Evolutionary conservation across 2,113 vertebrate species (phyloP).

Genomic region (Cynocephalus volans): DNA sequence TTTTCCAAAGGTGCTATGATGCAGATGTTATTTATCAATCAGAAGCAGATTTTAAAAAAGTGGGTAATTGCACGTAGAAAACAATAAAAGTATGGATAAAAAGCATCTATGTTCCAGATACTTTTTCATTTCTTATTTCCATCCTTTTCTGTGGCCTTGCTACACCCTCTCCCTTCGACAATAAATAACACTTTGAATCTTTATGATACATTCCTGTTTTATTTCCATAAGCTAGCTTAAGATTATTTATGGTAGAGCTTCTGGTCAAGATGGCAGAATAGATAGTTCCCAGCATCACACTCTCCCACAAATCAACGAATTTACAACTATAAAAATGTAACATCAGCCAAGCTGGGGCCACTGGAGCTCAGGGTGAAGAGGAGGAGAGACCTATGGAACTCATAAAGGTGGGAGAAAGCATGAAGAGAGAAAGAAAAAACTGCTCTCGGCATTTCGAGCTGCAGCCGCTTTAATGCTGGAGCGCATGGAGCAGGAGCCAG

Average conservation of each 20-base stretch:
- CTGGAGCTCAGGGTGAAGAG: no score
- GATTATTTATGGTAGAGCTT: not conserved
- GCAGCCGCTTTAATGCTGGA: no score
- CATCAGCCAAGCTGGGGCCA: no score
- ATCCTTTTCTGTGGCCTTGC: not conserved
- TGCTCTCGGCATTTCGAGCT: no score
- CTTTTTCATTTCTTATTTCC: not conserved
- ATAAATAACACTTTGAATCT: not conserved
- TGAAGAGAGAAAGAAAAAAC: no score
- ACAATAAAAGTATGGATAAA: not conserved
- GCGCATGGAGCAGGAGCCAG: no score
- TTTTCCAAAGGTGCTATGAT: not conserved
- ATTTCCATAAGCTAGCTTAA: not conserved
- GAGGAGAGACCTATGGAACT: no score
- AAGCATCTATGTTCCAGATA: not conserved
- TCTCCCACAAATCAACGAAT: no score
- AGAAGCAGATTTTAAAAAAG: not conserved
- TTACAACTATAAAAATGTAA: no score
- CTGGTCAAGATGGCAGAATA: no score
- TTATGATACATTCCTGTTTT: not conserved
- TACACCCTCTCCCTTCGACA: not conserved
- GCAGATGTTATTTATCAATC: not conserved
- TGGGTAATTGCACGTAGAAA: not conserved
- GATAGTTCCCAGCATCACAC: no score
- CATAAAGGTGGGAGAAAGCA: no score